Base-by-base conservation (phyloP, 1,140 invertebrate genomes). In the Scaptodrosophila lebanonensis region DNA sequence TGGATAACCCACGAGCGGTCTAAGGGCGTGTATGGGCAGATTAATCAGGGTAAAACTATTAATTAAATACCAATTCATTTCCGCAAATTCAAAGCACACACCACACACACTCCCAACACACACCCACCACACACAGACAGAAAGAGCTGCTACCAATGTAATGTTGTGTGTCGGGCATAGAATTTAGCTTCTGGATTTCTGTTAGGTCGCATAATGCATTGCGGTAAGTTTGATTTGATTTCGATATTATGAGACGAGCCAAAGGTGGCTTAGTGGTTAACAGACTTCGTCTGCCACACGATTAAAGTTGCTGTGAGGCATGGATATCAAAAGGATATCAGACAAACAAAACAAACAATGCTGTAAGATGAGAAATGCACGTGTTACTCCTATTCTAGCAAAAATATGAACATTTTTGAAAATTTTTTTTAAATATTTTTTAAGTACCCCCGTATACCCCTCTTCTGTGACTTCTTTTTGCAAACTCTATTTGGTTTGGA, bases 1-100 rank as follows among this genome's bases (percentile, higher is more conserved):
- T 13, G 59, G 45, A 70, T 61, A 44, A 48, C 39, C 44, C 30
- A 15, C 27, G 22, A 62, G 49, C 25, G 12, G 38, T 38, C 29
- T 32, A 45, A 27, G 59, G 53, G 59, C 60, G 58, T 58, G 68
- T 64, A 49, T 66, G 66, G 73, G 73, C 68, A 83, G 83, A 83
- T 85, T 85, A 85, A 85, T 85, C 83, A 85, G 83, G 69, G 77
- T 82, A 85, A 85, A 85, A 85, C 83, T 85, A 85, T 85, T 85
- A 85, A 85, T 85, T 85, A 85, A 85, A 85, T 85, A 85, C 83
- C 83, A 85, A 85, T 85, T 85, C 83, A 85, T 85, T 85, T 85
- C 83, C 83, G 83, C 73, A 85, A 79, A 82, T 70, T 82, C 75
- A 82, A 82, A 82, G 75, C 70, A 47, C 50, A 65, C 73, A 60